These are phyloP conservation scores for Corydoras sp. DNA, from an alignment of 2,113 vertebrate genomes.

Conservation along the genomic window DNA sequence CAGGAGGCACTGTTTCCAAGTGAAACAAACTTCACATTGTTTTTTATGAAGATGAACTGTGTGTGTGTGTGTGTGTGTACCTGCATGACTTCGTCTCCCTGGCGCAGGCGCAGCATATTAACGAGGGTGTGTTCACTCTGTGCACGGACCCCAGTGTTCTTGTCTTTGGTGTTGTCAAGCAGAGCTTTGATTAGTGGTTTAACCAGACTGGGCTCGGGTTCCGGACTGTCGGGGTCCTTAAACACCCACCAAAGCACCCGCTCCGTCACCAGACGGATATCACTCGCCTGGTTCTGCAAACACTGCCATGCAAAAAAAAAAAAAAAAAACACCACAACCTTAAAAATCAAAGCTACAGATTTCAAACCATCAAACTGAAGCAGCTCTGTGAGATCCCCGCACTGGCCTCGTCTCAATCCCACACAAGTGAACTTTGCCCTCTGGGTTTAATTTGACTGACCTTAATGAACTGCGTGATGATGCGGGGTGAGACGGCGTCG, in stretches of 20 bases:
- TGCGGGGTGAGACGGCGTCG: slow-evolving; percentile 68
- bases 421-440: too few relatives aligned
- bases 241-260: slow-evolving; percentile 96
- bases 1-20: neutral
- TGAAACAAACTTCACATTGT: too few relatives aligned
- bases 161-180: slow-evolving; percentile 97
- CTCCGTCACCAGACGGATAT: slow-evolving; percentile 89
- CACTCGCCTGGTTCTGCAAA: slow-evolving; percentile 96
- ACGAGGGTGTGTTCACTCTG: slow-evolving; percentile 94
- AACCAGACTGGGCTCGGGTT: slow-evolving; percentile 74
- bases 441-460: slow-evolving; percentile 54
- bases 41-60: neutral
- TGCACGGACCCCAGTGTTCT: slow-evolving; percentile 90
- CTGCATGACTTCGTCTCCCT: slow-evolving; percentile 82
- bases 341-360: too few relatives aligned
- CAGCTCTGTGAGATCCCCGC: too few relatives aligned
- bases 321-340: neutral
- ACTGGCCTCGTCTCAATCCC: too few relatives aligned
- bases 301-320: slow-evolving; percentile 61
- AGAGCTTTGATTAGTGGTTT: slow-evolving; percentile 93
- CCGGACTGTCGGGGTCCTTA: slow-evolving; percentile 69
- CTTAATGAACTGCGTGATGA: slow-evolving; percentile 86
- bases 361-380: too few relatives aligned
- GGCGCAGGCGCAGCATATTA: slow-evolving; percentile 84
- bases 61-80: slow-evolving; percentile 49